Evolutionary conservation across 2,888 invertebrate genomes (phyloP).

Genomic region (Cryptocheilus praepositus): DNA sequence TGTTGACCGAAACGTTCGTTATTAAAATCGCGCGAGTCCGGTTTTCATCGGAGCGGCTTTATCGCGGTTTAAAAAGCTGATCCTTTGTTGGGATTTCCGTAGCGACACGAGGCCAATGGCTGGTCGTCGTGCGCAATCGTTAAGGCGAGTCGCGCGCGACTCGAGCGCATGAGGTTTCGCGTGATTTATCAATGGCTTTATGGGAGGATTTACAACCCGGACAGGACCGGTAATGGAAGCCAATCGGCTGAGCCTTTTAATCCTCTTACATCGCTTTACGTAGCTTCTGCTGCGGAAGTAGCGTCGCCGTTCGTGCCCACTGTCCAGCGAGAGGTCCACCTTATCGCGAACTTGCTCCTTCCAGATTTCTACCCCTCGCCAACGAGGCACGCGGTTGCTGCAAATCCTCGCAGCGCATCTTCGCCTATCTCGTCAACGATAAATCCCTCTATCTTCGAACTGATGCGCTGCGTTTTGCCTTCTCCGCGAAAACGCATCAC

Average conservation of each 20-base stretch:
- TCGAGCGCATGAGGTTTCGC: constrained; percentile 33
- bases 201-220: constrained; percentile 50
- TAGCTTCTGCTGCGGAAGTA: constrained; percentile 48
- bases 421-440: background rate
- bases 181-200: constrained; percentile 56
- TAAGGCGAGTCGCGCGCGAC: constrained; percentile 37
- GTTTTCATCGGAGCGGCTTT: constrained; percentile 26
- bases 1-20: background rate
- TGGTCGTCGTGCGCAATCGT: constrained; percentile 34
- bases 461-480: no score
- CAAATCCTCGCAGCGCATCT: constrained; percentile 24
- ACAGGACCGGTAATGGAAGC: constrained; percentile 55
- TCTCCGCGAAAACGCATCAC: no score
- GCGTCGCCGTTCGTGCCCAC: constrained; percentile 29
- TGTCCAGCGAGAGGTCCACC: background rate
- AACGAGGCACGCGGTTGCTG: background rate
- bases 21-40: constrained; percentile 7
- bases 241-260: constrained; percentile 55
- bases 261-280: constrained; percentile 56
- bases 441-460: no score
- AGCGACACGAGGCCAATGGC: constrained; percentile 24
- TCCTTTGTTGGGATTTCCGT: constrained; percentile 37
- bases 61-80: constrained; percentile 33
- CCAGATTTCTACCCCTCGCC: constrained; percentile 15
- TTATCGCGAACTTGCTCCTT: constrained; percentile 8